Evolutionary conservation across 2,797 vertebrate species (phyloP).

Genomic region (Tolypeutes matacus): DNA sequence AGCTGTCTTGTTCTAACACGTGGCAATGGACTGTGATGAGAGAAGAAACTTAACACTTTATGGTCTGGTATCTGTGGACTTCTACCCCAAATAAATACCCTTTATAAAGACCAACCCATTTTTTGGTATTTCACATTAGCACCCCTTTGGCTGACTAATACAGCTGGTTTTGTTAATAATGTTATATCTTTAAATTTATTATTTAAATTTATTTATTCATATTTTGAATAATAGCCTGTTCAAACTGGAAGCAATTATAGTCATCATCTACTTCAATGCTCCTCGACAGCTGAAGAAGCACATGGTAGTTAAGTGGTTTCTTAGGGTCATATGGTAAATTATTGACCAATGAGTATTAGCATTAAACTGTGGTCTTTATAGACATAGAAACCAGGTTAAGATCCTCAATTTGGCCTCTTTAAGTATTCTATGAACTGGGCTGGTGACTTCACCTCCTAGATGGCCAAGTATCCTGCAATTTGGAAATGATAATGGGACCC

Average conservation of each 20-base stretch:
- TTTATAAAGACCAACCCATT: too few species aligned
- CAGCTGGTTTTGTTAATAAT: conserved; percentile 7
- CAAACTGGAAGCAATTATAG: not conserved
- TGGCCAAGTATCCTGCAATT: not conserved
- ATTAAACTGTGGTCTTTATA: not conserved
- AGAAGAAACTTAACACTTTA: too few species aligned
- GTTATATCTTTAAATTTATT: not conserved
- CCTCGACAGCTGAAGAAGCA: not conserved
- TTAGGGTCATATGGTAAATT: not conserved
- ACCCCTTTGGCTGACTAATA: too few species aligned
- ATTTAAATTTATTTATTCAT: not conserved
- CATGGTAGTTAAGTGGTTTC: not conserved
- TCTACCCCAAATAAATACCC: too few species aligned
- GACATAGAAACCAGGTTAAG: not conserved
- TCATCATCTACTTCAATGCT: not conserved
- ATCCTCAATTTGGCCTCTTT: not conserved
- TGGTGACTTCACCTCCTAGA: not conserved
- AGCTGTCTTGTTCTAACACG: too few species aligned
- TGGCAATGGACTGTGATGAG: too few species aligned
- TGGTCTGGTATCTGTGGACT: too few species aligned
- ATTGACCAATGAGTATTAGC: not conserved
- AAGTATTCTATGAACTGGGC: not conserved
- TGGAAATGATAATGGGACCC: not conserved
- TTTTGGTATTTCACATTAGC: too few species aligned
- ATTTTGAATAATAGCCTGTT: not conserved